Evolutionary conservation across 1,140 invertebrate species (phyloP), one percentile per base, ranked within the genome.

Genomic region (Portunus trituberculatus): DNA sequence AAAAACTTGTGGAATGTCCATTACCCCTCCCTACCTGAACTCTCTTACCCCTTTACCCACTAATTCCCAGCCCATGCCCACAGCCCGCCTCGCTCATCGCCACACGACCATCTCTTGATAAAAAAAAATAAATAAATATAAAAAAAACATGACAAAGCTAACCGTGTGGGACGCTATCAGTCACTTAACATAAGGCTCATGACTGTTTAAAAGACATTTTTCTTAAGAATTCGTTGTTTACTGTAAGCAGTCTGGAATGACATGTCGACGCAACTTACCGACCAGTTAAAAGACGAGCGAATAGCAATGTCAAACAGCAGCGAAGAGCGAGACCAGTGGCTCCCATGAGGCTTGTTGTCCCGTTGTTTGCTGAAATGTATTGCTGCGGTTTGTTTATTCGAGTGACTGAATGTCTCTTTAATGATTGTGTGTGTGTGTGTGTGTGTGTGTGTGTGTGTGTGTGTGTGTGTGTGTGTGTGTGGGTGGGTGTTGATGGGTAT

Each of bases 1-100:
- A 59, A 59, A 91, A 39, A 91, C 89, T 91, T 91, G 89, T 91
- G 89, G 89, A 91, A 91, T 91, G 89, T 87, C 59, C 92, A 82
- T 59, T 93, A 52, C 76, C 29, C 28, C 90, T 28, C 52, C 31
- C 90, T 7, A n/a, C 90, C 46, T 20, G 20, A n/a, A 39, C 90
- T 14, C 25, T 59, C 45, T 59, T 29, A 12, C n/a, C 59, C 31
- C 4, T 48, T 32, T 59, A 7, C 45, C 0, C 48, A 28, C 90
- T 59, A n/a, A 25, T 59, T 91, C 59, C n/a, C 90, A 32, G 25
- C 39, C 91, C 16, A 4, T 82, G 25, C 39, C 45, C 32, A n/a
- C 59, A 16, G 0, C 28, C 31, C 25, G 25, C 45, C 12, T 10
- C 59, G 7, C 4, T n/a, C 46, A 20, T 14, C 3, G 45, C 90